Percentiles rank a stretch among this genome's conserved stretches.
Evolutionary conservation across 2,113 vertebrate genomes (phyloP).

Genomic region (Syrrhaptes paradoxus): DNA sequence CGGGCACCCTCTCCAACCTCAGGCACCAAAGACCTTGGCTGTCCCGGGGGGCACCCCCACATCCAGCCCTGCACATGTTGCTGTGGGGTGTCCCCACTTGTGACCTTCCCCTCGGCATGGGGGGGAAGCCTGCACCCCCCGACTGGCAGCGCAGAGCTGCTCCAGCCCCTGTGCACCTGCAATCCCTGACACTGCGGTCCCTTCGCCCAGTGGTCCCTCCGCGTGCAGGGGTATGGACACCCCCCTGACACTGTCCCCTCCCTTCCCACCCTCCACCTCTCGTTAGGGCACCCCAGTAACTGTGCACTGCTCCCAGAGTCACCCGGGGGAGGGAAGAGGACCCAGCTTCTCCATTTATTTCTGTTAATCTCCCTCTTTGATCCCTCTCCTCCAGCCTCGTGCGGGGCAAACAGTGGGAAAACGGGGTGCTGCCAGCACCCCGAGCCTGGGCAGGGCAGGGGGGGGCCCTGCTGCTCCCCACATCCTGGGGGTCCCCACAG

Average conservation of each 20-base stretch:
- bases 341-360: background rate
- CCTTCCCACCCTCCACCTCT: background rate
- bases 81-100: fast-evolving
- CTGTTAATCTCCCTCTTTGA: fast-evolving
- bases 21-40: too few relatives aligned
- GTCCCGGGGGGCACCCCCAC: too few relatives aligned
- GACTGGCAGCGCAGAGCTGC: background rate
- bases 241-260: fast-evolving
- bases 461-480: background rate
- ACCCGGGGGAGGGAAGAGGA: background rate
- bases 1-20: background rate
- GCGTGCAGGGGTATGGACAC: fast-evolving
- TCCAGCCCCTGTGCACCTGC: background rate
- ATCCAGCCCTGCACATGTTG: fast-evolving
- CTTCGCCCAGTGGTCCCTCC: fast-evolving
- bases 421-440: background rate
- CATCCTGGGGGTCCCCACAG: background rate
- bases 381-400: background rate
- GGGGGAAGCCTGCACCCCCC: background rate
- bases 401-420: background rate
- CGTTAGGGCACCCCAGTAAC: fast-evolving
- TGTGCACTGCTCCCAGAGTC: fast-evolving
- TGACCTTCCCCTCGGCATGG: background rate
- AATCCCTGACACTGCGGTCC: fast-evolving
- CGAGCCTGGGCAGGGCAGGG: background rate